These are phyloP conservation scores for Meloidogyne floridensis DNA, from an alignment of 1,140 invertebrate species.

Conservation along the genomic window DNA sequence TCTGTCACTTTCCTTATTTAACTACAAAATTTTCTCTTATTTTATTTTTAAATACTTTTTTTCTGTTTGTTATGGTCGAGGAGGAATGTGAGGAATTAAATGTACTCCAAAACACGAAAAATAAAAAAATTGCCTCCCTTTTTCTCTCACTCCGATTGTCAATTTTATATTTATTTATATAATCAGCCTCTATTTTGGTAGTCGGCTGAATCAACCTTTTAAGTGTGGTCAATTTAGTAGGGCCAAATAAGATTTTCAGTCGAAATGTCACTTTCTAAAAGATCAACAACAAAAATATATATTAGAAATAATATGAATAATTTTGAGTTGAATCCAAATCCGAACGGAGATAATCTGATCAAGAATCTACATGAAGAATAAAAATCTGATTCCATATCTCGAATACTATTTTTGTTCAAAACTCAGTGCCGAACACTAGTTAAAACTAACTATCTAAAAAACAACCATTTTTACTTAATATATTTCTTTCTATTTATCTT, in stretches of 20 bases:
- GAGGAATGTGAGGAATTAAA: neutral
- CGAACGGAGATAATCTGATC: no score
- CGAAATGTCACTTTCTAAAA: neutral
- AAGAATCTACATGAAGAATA: no score
- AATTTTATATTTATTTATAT: neutral
- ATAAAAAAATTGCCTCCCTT: neutral
- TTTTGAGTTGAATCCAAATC: neutral
- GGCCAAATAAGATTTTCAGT: neutral
- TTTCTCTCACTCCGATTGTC: neutral
- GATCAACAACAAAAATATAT: neutral
- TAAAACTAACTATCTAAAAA: no score
- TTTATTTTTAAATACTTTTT: neutral
- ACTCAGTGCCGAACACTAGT: no score
- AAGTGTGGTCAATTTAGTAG: neutral
- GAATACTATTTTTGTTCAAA: no score
- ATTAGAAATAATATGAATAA: neutral
- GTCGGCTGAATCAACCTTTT: neutral
- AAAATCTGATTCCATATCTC: no score
- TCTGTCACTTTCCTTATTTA: neutral
- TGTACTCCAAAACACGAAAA: neutral
- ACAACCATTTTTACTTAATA: no score
- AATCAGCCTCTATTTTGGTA: conserved; percentile 2
- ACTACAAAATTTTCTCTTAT: neutral
- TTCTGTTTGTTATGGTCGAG: neutral
- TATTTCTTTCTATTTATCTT: no score